Evolutionary conservation across 2,113 vertebrate species (phyloP), one percentile per base, ranked within the genome.

Genomic region (Campylomormyrus tamandua): DNA sequence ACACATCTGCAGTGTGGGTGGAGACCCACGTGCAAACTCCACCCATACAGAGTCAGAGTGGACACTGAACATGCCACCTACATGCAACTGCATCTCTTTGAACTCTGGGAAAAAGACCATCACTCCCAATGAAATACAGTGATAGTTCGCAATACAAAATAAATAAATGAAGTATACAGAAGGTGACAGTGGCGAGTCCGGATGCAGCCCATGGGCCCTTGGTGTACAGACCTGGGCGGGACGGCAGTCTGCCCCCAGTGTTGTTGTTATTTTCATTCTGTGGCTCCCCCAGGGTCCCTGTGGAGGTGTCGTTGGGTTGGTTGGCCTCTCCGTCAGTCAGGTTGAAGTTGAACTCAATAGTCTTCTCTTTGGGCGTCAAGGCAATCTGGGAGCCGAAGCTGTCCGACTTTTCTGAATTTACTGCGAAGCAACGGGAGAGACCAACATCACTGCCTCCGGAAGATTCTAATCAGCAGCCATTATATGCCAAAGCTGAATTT

Each of bases 241-340:
- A 21, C 3, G 1, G 19, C 27, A 80, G 88, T 52, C 56, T 24
- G 84, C 74, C 46, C 10, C 52, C 77, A 66, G 91, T 93, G 92
- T 95, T 96, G 93, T 92, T 96, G 92, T 95, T 95, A 93, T 94
- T 95, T 88, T 94, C 92, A 5, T 95, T 95, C 4, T 87, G 52
- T 46, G 56, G 66, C 42, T 95, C 94, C 90, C 94, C 95, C 90
- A 95, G 91, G 5, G 94, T 93, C 62, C 96, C 96, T 70, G 92
- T 87, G 0, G 93, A 95, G 50, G 94, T 96, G 74, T 95, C 91
- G 90, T 88, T 93, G 92, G 95, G 95, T 86, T 45, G 53, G 0
- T 0, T 3, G 0, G 85, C 87, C 48, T 95, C 92, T 9, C 5
- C 62, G 10, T 90, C 91, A 62, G 13, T 89, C 19, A 89, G n/a